Base-by-base conservation (phyloP, 2,797 vertebrate species). In the Notolabrus celidotus region DNA sequence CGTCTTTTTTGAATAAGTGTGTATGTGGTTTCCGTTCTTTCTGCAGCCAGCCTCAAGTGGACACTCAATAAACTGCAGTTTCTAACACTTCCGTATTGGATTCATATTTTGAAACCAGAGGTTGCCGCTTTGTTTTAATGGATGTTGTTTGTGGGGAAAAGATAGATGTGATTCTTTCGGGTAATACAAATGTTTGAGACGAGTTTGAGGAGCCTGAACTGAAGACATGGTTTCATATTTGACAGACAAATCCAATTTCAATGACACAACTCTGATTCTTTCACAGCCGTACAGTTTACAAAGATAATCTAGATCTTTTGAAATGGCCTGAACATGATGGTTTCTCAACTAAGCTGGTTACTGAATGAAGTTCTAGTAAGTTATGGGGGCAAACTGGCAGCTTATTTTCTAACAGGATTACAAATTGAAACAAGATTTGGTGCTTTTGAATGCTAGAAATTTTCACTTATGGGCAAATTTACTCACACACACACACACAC, bases 361-460 rank as follows among this genome's bases (percentile, higher is more conserved):
- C 15, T 59, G 25, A 60, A 23, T 1, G n/a, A 16, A 54, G 3
- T 25, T 29, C 52, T 9, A 47, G 22, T 33, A 60, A 51, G 36
- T 5, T 17, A 55, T 45, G 33, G 22, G 10, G 39, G 25, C 8
- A 46, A 59, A 58, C 6, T 17, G 16, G 19, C 15, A 10, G n/a
- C 66, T 45, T 43, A 51, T 20, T 16, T 39, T 25, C 7, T 49
- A 23, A 72, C 7, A 33, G 16, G 41, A 60, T 46, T 31, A n/a
- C 3, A 41, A 12, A 58, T 1, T n/a, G 10, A 69, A 56, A n/a
- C 22, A 53, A 15, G 43, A 53, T 19, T 2, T 14, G 10, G 7
- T 55, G 50, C 15, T 56, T 33, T 25, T 31, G 4, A 23, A 70
- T 10, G 34, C n/a, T 43, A 49, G 23, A 47, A n/a, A 31, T 42